phyloP scores from a whole-genome alignment of 1,140 invertebrate species.

The Apis laboriosa region DNA sequence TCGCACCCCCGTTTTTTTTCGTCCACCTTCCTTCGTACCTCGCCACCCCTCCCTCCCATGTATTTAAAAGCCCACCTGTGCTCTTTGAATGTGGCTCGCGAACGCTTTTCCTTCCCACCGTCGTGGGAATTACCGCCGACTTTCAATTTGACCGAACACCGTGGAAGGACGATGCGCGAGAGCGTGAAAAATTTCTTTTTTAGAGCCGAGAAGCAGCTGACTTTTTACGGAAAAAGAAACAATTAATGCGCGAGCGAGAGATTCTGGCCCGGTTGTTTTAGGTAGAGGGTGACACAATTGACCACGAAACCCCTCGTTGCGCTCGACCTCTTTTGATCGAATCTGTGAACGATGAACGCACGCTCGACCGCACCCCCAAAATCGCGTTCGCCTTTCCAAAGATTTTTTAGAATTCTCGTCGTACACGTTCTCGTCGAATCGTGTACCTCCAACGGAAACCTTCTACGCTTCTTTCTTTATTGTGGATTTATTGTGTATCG shows the following conservation, averaged over 20 bases:
- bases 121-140: background rate
- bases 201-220: background rate
- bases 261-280: constrained; percentile 40
- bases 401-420: constrained; percentile 34
- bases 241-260: constrained; percentile 27
- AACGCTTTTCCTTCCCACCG: background rate
- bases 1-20: background rate
- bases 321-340: constrained; percentile 49
- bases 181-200: constrained; percentile 19
- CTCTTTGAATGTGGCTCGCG: background rate
- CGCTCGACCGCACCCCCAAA: constrained; percentile 41
- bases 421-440: constrained; percentile 15
- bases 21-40: too few species aligned
- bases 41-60: background rate
- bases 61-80: constrained; percentile 14
- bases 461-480: background rate
- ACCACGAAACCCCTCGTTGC: constrained; percentile 49
- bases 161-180: constrained; percentile 3
- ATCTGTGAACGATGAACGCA: constrained; percentile 37
- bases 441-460: background rate
- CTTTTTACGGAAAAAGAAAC: constrained; percentile 33
- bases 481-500: background rate
- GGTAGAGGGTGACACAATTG: constrained; percentile 45
- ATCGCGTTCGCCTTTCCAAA: constrained; percentile 31
- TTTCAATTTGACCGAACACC: constrained; percentile 30